Conservation (phyloP, 2,113 vertebrate genomes). For the Siniperca chuatsi region DNA sequence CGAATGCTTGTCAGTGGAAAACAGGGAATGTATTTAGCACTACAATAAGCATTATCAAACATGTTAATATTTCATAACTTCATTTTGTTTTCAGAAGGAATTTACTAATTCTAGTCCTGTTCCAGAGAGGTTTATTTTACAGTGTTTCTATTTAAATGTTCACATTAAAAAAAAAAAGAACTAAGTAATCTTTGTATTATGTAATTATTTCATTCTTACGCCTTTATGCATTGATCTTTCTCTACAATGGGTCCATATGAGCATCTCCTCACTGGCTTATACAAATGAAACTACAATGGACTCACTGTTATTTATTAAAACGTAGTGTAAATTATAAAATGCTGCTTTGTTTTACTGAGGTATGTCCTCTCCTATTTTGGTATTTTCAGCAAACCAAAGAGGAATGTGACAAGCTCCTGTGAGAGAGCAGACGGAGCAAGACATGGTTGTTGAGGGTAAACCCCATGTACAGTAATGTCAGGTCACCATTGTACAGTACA, state of each 20-base stretch:
- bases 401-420: constrained; percentile 70
- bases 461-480: background rate
- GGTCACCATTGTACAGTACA: too few relatives aligned
- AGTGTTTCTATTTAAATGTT: background rate
- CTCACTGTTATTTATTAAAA: background rate
- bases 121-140: background rate
- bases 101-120: background rate
- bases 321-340: background rate
- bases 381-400: constrained; percentile 59
- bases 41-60: background rate
- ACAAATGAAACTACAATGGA: background rate
- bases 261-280: background rate
- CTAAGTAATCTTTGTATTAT: background rate
- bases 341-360: constrained; percentile 9
- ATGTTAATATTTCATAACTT: background rate
- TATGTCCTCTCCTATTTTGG: constrained; percentile 28
- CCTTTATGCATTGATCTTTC: background rate
- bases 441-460: constrained; percentile 13
- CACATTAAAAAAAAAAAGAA: background rate
- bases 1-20: background rate
- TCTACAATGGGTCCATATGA: background rate
- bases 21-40: background rate
- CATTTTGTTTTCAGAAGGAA: background rate
- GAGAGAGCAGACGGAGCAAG: constrained; percentile 40
- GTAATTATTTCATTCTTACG: background rate